A percentile compares a stretch with the other conserved stretches of the same genome.
phyloP scores from a whole-genome alignment of 2,888 invertebrate genomes.

The Galeopsomyia nigrocyanea region DNA sequence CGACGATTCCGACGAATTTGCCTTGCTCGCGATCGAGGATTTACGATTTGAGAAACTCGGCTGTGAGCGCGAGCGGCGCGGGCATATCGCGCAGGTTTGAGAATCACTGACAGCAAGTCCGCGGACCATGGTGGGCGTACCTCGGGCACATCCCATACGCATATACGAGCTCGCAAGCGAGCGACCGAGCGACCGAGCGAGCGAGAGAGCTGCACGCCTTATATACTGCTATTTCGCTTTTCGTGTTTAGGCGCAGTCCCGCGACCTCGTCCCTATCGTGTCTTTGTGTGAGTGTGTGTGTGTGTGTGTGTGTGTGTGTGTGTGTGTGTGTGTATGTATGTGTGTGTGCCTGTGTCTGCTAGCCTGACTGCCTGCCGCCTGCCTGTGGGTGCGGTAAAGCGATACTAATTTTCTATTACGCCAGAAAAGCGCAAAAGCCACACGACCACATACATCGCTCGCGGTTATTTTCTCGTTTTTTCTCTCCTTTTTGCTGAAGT shows the following conservation, averaged over 20 bases:
- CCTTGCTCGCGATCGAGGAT: not conserved
- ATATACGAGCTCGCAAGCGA: slow-evolving; percentile 29
- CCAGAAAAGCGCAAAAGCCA: slow-evolving; percentile 38
- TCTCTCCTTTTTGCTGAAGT: not conserved
- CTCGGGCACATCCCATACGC: slow-evolving; percentile 63
- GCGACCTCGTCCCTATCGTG: slow-evolving; percentile 46
- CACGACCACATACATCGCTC: not conserved
- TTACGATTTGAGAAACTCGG: slow-evolving; percentile 18
- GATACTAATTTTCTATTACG: slow-evolving; percentile 65
- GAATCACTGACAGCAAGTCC: slow-evolving; percentile 58
- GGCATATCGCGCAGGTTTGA: slow-evolving; percentile 57
- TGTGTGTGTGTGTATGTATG: not conserved
- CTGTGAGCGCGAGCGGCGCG: too few species aligned
- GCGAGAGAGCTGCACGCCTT: slow-evolving; percentile 42
- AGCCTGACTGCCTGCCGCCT: too few species aligned
- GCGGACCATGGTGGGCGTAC: slow-evolving; percentile 63
- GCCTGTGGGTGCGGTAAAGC: slow-evolving; percentile 54
- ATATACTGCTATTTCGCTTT: slow-evolving; percentile 61
- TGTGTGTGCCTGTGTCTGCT: slow-evolving; percentile 3
- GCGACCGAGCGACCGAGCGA: not conserved
- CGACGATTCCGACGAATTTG: too few species aligned
- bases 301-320: slow-evolving; percentile 5
- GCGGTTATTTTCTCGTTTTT: too few species aligned
- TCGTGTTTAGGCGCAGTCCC: slow-evolving; percentile 65
- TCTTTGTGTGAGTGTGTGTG: not conserved